Percentiles rank a stretch among this genome's conserved stretches.
phyloP scores from a whole-genome alignment of 2,113 vertebrate species.

The Apodemus sylvaticus region DNA sequence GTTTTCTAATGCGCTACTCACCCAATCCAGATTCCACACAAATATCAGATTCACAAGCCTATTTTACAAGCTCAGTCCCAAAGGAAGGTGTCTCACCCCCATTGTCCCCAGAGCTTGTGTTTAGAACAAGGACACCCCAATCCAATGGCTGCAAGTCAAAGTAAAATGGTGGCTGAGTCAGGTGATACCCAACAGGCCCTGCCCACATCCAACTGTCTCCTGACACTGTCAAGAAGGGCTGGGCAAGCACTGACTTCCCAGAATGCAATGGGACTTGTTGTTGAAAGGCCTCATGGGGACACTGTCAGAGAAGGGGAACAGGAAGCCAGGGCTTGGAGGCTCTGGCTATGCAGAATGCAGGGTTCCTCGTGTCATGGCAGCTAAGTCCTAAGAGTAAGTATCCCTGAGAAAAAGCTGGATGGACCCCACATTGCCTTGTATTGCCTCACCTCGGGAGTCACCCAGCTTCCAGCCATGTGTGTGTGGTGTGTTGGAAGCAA shows the following conservation, averaged over 20 bases:
- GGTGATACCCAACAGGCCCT: not conserved
- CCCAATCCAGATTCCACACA: not conserved
- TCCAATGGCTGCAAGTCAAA: not conserved
- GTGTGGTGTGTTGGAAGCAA: not conserved
- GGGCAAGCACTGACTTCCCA: not conserved
- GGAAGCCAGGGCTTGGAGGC: accelerated
- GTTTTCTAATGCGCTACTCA: not conserved
- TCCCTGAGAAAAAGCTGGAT: not conserved
- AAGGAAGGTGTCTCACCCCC: too few relatives aligned
- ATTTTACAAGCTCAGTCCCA: not conserved
- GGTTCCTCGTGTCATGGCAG: not conserved
- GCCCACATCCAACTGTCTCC: accelerated
- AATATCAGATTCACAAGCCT: not conserved
- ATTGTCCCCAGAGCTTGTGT: not conserved
- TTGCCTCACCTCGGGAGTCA: not conserved
- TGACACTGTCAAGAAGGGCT: not conserved
- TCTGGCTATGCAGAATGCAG: not conserved
- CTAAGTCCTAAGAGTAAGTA: not conserved
- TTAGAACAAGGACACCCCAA: not conserved
- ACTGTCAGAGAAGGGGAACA: not conserved
- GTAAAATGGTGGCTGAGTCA: not conserved
- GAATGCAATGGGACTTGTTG: accelerated
- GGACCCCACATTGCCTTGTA: not conserved
- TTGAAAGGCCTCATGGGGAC: not conserved
- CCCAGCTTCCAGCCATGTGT: not conserved